Percentiles rank a stretch among this genome's conserved stretches.
These are phyloP conservation scores for Drosophila mojavensis DNA, from an alignment of 1,140 invertebrate species.

Conservation along the genomic window DNA sequence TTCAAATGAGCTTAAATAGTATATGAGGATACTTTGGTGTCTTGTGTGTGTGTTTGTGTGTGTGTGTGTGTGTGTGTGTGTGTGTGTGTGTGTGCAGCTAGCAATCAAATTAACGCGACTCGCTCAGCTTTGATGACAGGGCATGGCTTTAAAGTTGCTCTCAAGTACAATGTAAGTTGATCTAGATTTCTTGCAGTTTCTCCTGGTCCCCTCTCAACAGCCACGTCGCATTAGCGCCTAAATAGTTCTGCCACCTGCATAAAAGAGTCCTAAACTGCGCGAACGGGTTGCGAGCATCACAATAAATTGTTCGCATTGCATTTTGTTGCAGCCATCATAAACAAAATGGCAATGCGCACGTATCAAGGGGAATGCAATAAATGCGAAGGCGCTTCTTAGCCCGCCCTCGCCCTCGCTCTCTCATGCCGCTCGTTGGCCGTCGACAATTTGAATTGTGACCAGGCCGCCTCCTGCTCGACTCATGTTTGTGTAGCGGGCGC, in stretches of 20 bases:
- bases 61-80: neutral
- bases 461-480: slow-evolving; percentile 8
- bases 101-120: neutral
- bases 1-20: slow-evolving; percentile 18
- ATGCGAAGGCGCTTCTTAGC: neutral
- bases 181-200: no score
- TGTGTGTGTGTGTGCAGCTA: neutral
- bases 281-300: slow-evolving; percentile 56
- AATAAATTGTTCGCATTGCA: slow-evolving; percentile 65
- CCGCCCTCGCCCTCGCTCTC: neutral
- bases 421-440: slow-evolving; percentile 7
- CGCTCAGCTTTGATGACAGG: neutral
- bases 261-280: slow-evolving; percentile 18
- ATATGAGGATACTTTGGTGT: no score
- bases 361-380: slow-evolving; percentile 42
- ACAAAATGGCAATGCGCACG: slow-evolving; percentile 64
- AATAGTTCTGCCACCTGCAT: neutral
- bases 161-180: no score
- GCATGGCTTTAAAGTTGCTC: no score
- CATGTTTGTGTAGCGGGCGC: slow-evolving; percentile 46
- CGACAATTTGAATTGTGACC: slow-evolving; percentile 78
- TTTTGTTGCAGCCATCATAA: slow-evolving; percentile 67
- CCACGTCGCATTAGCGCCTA: neutral
- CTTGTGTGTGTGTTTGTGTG: neutral
- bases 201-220: neutral